Percentiles rank a stretch among this genome's conserved stretches.
phyloP scores from a whole-genome alignment of 2,888 invertebrate species.

The Machimus atricapillus region DNA sequence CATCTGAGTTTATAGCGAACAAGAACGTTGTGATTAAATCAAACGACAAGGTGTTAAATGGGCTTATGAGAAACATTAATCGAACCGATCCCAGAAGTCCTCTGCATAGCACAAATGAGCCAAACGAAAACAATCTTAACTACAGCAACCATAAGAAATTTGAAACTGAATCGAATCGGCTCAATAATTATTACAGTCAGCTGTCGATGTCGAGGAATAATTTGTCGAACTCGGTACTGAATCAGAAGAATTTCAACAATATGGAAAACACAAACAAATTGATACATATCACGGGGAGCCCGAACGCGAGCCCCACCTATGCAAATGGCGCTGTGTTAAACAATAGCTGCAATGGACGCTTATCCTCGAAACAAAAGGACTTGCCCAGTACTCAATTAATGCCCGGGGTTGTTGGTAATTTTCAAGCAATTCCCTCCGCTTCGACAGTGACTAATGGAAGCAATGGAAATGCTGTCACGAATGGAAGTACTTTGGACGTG shows the following conservation, averaged over 20 bases:
- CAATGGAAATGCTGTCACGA: constrained; percentile 34
- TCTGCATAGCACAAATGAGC: background rate
- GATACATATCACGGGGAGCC: constrained; percentile 30
- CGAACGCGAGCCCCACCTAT: constrained; percentile 30
- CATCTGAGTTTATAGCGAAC: constrained; percentile 58
- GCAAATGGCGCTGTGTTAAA: constrained; percentile 45
- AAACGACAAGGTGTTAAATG: constrained; percentile 59
- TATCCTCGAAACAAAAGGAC: constrained; percentile 19
- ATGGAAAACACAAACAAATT: constrained; percentile 42
- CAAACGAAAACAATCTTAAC: constrained; percentile 27
- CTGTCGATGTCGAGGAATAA: constrained; percentile 58
- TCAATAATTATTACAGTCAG: constrained; percentile 59
- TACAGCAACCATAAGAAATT: constrained; percentile 57
- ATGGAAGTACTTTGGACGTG: constrained; percentile 17
- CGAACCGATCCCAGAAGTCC: constrained; percentile 47
- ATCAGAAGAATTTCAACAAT: constrained; percentile 42
- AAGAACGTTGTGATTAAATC: constrained; percentile 59
- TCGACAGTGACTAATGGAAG: constrained; percentile 28
- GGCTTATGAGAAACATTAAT: constrained; percentile 59
- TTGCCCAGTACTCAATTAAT: background rate
- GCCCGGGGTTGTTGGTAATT: background rate
- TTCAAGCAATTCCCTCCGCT: background rate
- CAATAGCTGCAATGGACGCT: constrained; percentile 8
- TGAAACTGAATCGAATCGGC: constrained; percentile 60
- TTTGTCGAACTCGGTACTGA: constrained; percentile 21